Conservation (phyloP, 2,797 vertebrate species). For the Hippoglossus hippoglossus region DNA sequence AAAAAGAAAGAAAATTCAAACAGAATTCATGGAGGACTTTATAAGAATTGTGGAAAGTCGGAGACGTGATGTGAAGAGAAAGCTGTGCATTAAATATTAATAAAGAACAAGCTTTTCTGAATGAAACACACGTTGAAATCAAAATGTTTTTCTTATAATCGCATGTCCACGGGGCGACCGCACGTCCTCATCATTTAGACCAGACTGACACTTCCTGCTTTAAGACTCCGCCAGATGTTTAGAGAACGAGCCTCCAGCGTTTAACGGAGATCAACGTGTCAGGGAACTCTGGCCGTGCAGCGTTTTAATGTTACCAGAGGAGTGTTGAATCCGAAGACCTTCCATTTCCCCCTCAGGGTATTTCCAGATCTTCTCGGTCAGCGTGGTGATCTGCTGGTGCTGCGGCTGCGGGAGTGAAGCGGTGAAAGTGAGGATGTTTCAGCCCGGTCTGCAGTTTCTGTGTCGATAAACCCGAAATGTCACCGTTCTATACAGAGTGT, state of each 20-base stretch:
- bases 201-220: not conserved
- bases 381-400: too few relatives aligned
- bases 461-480: conserved; percentile 19
- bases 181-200: not conserved
- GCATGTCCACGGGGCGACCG: not conserved
- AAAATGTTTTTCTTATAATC: not conserved
- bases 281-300: too few relatives aligned
- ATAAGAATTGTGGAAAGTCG: not conserved
- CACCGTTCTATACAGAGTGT: conserved; percentile 15
- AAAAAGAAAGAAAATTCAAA: too few relatives aligned
- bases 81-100: not conserved
- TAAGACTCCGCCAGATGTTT: not conserved
- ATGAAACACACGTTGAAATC: not conserved
- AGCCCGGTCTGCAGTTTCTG: conserved; percentile 6
- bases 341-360: too few relatives aligned
- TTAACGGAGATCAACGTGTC: too few relatives aligned
- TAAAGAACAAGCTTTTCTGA: not conserved
- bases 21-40: not conserved
- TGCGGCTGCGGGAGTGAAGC: not conserved
- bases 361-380: too few relatives aligned
- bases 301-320: too few relatives aligned
- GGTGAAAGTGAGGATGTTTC: not conserved
- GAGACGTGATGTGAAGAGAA: not conserved
- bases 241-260: too few relatives aligned
- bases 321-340: too few relatives aligned